Evolutionary conservation across 2,888 invertebrate genomes (phyloP).

Genomic region (Alcis repandata): DNA sequence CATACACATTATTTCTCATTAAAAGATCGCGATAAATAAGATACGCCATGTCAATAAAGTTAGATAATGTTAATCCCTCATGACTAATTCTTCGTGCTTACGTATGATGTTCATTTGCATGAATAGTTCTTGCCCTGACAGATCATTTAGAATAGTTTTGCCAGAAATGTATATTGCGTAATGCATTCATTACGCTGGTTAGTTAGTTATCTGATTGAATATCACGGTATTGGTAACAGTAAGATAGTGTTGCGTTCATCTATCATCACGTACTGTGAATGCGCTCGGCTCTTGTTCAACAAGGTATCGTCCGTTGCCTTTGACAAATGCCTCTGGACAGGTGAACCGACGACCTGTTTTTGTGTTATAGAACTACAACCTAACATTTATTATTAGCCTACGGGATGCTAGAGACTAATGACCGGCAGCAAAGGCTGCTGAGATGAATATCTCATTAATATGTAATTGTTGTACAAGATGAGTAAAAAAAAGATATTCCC

Average conservation of each 20-base stretch:
- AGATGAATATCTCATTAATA: neutral
- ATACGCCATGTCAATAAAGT: conserved; percentile 37
- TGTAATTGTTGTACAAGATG: neutral
- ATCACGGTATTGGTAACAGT: conserved; percentile 23
- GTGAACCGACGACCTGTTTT: conserved; percentile 40
- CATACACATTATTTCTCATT: conserved; percentile 61
- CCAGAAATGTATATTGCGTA: conserved; percentile 31
- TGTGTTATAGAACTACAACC: conserved; percentile 32
- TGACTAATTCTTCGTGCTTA: conserved; percentile 33
- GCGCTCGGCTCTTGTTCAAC: conserved; percentile 17
- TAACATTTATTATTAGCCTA: conserved; percentile 5
- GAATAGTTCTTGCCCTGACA: conserved; percentile 33
- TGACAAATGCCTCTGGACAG: conserved; percentile 36
- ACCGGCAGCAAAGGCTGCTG: neutral
- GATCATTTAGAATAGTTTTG: conserved; percentile 37
- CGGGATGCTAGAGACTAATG: conserved; percentile 7
- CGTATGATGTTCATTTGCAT: conserved; percentile 33
- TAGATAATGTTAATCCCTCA: conserved; percentile 36
- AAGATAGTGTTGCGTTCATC: conserved; percentile 15
- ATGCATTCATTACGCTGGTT: conserved; percentile 23
- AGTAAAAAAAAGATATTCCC: no score
- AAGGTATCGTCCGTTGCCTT: conserved; percentile 32
- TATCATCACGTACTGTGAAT: conserved; percentile 23
- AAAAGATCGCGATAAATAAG: conserved; percentile 32
- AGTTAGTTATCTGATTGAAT: conserved; percentile 28